Evolutionary conservation across 2,888 invertebrate genomes (phyloP).

Genomic region (Carabus problematicus): DNA sequence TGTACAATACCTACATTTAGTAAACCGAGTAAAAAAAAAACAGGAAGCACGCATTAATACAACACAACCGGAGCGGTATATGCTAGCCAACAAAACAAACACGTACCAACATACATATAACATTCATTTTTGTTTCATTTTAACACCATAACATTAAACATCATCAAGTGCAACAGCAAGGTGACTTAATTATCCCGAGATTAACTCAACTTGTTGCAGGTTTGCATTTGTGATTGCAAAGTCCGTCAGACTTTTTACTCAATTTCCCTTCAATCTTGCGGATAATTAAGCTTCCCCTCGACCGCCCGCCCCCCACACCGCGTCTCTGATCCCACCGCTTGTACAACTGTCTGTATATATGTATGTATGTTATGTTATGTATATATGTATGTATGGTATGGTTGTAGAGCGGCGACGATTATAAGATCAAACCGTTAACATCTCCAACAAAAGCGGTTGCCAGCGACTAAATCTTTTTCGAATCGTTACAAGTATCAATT

Average conservation of each 20-base stretch:
- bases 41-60: no score
- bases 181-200: constrained; percentile 8
- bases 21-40: no score
- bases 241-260: constrained; percentile 20
- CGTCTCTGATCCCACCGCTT: not conserved
- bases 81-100: no score
- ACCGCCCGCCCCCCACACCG: not conserved
- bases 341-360: not conserved
- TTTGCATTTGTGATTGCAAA: constrained; percentile 12
- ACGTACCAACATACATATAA: no score
- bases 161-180: constrained; percentile 12
- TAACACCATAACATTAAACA: constrained; percentile 24
- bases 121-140: constrained; percentile 28
- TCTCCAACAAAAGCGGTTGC: constrained; percentile 19
- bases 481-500: constrained; percentile 50
- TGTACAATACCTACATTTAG: no score
- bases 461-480: constrained; percentile 47
- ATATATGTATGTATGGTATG: no score
- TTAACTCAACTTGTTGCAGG: constrained; percentile 10
- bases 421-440: constrained; percentile 39
- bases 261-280: constrained; percentile 26
- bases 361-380: no score
- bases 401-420: constrained; percentile 17
- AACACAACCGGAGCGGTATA: no score
- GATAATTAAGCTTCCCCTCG: constrained; percentile 22